phyloP scores from a whole-genome alignment of 2,888 invertebrate genomes.

The Eupithecia abbreviata region DNA sequence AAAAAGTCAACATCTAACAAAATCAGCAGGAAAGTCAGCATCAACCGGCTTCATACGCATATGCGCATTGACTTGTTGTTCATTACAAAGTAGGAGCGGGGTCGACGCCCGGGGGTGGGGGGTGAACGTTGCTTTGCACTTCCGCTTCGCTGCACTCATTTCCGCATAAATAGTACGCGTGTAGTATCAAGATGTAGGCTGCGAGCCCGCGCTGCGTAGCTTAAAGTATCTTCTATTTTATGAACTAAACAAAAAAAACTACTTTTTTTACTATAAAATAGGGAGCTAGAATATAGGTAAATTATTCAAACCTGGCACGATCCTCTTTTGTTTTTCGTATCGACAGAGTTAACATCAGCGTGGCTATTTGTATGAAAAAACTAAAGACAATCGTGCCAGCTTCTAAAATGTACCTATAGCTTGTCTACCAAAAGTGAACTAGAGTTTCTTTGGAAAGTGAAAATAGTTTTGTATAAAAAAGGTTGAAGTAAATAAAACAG shows the following conservation, averaged over 20 bases:
- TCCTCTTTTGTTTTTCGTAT: no score
- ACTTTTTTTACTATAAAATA: not conserved
- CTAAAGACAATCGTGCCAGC: no score
- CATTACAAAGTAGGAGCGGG: conserved; percentile 57
- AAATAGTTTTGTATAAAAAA: not conserved
- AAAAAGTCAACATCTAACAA: not conserved
- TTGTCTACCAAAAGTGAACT: not conserved
- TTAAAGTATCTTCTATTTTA: not conserved
- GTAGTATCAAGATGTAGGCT: conserved; percentile 68
- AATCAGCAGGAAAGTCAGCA: not conserved
- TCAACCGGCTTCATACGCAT: conserved; percentile 16
- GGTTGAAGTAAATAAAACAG: conserved; percentile 12
- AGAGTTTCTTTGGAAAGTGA: not conserved
- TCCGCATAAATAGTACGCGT: conserved; percentile 78
- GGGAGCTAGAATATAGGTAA: not conserved
- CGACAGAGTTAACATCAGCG: no score
- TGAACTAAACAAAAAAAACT: not conserved
- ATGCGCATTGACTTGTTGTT: conserved; percentile 44
- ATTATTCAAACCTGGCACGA: no score
- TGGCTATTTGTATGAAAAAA: no score
- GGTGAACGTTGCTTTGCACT: conserved; percentile 76
- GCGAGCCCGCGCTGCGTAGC: conserved; percentile 28
- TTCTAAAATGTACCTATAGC: not conserved
- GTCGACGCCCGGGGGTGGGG: conserved; percentile 69
- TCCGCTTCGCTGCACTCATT: conserved; percentile 81